Conservation (phyloP, 2,797 vertebrate species). For the Pogoniulus pusillus region DNA sequence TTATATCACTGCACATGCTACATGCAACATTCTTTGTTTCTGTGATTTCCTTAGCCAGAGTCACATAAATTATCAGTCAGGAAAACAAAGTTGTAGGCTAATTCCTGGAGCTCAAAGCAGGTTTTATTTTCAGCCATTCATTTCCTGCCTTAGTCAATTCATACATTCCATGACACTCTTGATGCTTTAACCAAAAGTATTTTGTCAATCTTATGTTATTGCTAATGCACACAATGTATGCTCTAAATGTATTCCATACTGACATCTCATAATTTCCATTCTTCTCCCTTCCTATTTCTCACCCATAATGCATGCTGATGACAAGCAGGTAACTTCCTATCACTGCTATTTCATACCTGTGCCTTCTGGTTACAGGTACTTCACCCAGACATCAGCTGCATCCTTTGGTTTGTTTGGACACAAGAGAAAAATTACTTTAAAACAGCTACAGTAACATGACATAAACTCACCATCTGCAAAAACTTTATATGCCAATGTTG, state of each 20-base stretch:
- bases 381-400: background rate
- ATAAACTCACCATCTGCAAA: background rate
- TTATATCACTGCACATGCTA: background rate
- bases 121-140: background rate
- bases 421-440: background rate
- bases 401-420: background rate
- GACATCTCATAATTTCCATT: background rate
- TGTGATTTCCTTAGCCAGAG: background rate
- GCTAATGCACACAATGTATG: background rate
- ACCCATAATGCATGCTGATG: background rate
- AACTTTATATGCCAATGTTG: background rate
- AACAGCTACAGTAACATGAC: background rate
- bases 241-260: background rate
- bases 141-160: background rate
- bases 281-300: background rate
- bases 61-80: background rate
- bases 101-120: background rate
- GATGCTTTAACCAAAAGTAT: background rate
- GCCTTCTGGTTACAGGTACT: background rate
- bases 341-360: background rate
- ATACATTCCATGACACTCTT: background rate
- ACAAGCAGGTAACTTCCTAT: background rate
- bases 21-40: background rate
- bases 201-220: background rate
- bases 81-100: background rate